A percentile compares a stretch with the other conserved stretches of the same genome.
phyloP scores from a whole-genome alignment of 2,888 invertebrate genomes.

The Nomada ferruginata region DNA sequence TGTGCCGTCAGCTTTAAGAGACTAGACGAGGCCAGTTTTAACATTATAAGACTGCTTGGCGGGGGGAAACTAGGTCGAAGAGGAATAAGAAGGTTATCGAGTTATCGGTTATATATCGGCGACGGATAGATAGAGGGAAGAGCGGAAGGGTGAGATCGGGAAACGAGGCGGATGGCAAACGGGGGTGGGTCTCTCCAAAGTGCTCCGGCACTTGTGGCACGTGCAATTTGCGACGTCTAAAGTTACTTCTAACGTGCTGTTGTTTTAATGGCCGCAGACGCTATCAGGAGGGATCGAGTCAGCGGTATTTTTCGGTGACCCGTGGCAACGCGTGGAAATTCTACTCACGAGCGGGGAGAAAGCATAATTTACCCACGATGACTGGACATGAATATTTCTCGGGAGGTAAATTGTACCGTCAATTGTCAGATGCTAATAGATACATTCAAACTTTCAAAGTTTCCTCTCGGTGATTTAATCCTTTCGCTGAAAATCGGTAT shows the following conservation, averaged over 20 bases:
- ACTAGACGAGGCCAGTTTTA: constrained; percentile 59
- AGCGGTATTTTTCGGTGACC: constrained; percentile 40
- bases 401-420: too few species aligned
- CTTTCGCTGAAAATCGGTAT: too few species aligned
- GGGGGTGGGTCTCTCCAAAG: constrained; percentile 43
- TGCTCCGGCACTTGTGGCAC: constrained; percentile 62
- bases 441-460: too few species aligned
- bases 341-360: neutral
- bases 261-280: constrained; percentile 55
- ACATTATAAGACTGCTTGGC: constrained; percentile 53
- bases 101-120: constrained; percentile 68
- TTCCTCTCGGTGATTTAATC: too few species aligned
- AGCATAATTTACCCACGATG: neutral
- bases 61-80: constrained; percentile 60
- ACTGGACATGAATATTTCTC: neutral
- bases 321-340: constrained; percentile 20
- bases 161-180: neutral
- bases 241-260: constrained; percentile 58
- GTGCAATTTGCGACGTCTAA: constrained; percentile 69
- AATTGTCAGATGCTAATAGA: too few species aligned
- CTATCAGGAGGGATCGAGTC: constrained; percentile 43
- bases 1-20: constrained; percentile 60
- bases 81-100: constrained; percentile 71
- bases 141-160: neutral
- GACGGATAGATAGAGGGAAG: constrained; percentile 38